phyloP scores from a whole-genome alignment of 1,140 invertebrate species.

The Batillaria attramentaria region DNA sequence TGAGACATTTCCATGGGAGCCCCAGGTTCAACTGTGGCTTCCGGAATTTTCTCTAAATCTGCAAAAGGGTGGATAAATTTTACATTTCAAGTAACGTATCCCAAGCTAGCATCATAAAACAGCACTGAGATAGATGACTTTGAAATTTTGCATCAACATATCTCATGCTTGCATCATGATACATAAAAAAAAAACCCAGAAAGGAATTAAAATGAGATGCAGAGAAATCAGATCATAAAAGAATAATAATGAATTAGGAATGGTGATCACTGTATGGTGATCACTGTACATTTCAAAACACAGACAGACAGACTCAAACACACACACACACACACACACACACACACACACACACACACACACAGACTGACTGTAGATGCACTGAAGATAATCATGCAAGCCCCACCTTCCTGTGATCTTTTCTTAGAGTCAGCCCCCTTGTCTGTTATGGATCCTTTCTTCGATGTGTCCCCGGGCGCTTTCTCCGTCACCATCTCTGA shows the following conservation, averaged over 20 bases:
- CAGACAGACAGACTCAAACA: background rate
- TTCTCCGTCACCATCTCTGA: slow-evolving; percentile 46
- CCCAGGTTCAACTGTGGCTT: slow-evolving; percentile 13
- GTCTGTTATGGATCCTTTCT: slow-evolving; percentile 26
- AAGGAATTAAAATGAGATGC: too few species aligned
- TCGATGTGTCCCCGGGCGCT: slow-evolving; percentile 20
- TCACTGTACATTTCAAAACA: background rate
- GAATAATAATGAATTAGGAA: too few species aligned
- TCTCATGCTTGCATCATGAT: background rate
- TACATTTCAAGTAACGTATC: background rate
- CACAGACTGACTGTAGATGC: background rate
- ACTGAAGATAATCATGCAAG: background rate
- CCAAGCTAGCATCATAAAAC: background rate
- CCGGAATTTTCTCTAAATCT: slow-evolving; percentile 38
- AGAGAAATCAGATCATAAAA: too few species aligned
- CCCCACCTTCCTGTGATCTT: slow-evolving; percentile 30
- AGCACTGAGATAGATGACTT: too few species aligned
- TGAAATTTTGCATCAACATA: too few species aligned
- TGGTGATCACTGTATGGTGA: too few species aligned
- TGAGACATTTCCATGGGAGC: background rate
- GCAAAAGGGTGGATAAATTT: slow-evolving; percentile 2
- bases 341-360: background rate
- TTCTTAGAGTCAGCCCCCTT: slow-evolving; percentile 27
- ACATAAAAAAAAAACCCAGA: too few species aligned
- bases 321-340: background rate